Base-by-base conservation (phyloP, 2,797 vertebrate species). In the Neoniphon sammara region DNA sequence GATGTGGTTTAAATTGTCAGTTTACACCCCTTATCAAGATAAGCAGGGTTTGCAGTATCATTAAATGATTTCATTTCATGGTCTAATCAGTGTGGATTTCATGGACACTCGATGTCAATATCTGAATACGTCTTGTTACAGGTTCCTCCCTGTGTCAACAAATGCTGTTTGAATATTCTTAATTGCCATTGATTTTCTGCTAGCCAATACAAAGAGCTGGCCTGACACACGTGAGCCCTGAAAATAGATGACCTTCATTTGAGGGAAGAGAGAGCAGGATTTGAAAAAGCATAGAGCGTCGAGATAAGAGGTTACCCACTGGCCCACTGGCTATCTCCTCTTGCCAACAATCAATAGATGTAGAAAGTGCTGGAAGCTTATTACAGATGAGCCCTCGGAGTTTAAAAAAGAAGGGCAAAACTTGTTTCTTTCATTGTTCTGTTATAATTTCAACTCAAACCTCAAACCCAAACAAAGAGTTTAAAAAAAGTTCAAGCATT, bases 11-110 rank as follows among this genome's bases (percentile, higher is more conserved):
- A 71, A 84, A 82, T 84, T 88, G 73, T 77, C 81, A 80, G 87
- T 91, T 91, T 81, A 30, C 74, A 66, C 20, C 73, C 25, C 49
- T 81, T 80, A 79, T 87, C 69, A 69, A 81, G 86, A 88, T 81
- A 70, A 86, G 73, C 85, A 77, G 12, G 57, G 69, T 54, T 55
- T 20, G 31, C 49, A n/a, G 62, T 70, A 8, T 77, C 50, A 17
- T 67, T 78, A 69, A 82, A 74, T 85, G 39, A 82, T 88, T 78
- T 75, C 68, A 91, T 91, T 87, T 84, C 82, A 86, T 77, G 77
- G 7, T 80, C 52, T 85, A 65, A 87, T 89, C 85, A 62, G 73
- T 58, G 47, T 67, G 75, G 77, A 85, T 88, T 90, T 87, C 75
- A 87, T 44, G 47, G 79, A 80, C 73, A 65, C 73, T 59, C 14